Evolutionary conservation across 2,113 vertebrate genomes (phyloP).

Genomic region (Bubo blakistoni): DNA sequence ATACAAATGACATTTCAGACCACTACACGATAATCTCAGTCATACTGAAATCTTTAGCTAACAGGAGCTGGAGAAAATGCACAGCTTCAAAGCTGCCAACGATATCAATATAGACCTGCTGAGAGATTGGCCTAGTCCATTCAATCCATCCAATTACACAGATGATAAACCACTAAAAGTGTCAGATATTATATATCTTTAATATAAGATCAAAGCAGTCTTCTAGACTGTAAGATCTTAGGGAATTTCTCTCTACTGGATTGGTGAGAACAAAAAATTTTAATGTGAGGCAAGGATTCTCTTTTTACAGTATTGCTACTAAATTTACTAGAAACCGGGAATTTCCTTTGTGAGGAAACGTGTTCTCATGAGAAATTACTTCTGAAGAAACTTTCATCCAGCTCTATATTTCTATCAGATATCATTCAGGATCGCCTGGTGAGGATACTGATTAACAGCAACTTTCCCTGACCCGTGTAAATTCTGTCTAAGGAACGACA

Average conservation of each 20-base stretch:
- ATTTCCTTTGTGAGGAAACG: neutral
- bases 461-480: neutral
- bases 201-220: constrained; percentile 1
- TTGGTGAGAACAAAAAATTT: neutral
- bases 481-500: neutral
- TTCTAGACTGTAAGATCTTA: neutral
- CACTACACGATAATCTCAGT: neutral
- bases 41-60: neutral
- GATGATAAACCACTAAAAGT: neutral
- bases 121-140: neutral
- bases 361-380: neutral
- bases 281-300: neutral
- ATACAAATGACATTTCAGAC: neutral
- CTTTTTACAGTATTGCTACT: neutral
- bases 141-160: neutral
- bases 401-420: neutral
- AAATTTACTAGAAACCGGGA: neutral
- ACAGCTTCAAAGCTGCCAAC: neutral
- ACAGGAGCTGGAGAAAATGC: neutral
- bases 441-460: neutral
- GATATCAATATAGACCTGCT: neutral
- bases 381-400: neutral
- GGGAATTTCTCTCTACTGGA: neutral
- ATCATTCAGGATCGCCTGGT: neutral
- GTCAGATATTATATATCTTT: neutral